These are phyloP conservation scores for Mamestra configurata DNA, from an alignment of 1,140 invertebrate genomes.

Conservation along the genomic window DNA sequence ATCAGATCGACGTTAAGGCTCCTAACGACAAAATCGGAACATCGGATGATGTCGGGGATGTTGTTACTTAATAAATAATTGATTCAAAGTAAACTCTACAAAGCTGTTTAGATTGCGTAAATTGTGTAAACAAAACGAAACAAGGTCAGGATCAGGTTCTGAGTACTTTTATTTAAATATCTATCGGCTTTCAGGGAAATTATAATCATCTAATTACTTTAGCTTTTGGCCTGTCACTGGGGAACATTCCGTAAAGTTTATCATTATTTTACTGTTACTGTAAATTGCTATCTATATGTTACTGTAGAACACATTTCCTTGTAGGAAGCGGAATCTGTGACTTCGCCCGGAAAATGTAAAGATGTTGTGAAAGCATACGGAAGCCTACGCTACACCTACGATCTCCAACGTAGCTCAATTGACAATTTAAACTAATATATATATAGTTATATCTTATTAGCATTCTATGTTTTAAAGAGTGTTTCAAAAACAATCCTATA, in stretches of 20 bases:
- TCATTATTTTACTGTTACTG: too few species aligned
- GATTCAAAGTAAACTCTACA: constrained; percentile 36
- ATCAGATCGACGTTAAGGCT: neutral
- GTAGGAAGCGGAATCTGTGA: too few species aligned
- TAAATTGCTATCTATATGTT: too few species aligned
- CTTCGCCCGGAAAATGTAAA: too few species aligned
- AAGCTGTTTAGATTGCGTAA: constrained; percentile 36
- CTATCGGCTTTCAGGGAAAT: neutral
- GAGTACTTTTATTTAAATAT: neutral
- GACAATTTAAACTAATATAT: too few species aligned
- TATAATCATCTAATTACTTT: constrained; percentile 22
- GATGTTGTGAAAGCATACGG: too few species aligned
- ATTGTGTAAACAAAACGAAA: constrained; percentile 31
- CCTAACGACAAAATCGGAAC: constrained; percentile 18
- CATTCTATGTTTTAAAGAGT: too few species aligned
- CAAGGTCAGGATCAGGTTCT: constrained; percentile 42
- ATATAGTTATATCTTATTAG: too few species aligned
- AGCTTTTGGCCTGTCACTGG: neutral
- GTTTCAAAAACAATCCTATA: neutral
- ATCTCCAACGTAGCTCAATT: too few species aligned
- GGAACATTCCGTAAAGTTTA: neutral
- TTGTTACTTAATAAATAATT: constrained; percentile 34
- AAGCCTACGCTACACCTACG: too few species aligned
- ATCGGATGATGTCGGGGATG: constrained; percentile 2
- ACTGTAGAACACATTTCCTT: too few species aligned